phyloP scores from a whole-genome alignment of 2,113 vertebrate genomes.

The Hylia prasina region DNA sequence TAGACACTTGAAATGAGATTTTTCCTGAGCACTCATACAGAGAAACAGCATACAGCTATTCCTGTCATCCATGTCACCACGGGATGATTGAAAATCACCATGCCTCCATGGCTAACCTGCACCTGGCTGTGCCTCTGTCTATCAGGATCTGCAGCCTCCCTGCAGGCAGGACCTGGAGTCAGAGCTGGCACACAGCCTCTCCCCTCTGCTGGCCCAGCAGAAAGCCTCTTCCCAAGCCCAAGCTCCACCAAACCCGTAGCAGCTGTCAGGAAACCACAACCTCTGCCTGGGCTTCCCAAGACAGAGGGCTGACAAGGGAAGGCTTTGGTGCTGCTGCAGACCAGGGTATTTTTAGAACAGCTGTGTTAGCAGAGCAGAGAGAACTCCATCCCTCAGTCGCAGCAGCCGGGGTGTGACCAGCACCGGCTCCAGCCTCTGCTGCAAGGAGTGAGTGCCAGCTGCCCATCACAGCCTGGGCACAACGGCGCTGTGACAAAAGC shows the following conservation, averaged over 20 bases:
- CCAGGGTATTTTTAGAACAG: not conserved
- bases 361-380: not conserved
- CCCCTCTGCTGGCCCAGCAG: not conserved
- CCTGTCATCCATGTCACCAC: not conserved
- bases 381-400: rapidly evolving
- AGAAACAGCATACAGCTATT: not conserved
- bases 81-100: not conserved
- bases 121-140: not conserved
- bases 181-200: not conserved
- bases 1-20: not conserved
- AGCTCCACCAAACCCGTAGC: not conserved
- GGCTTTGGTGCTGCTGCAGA: not conserved
- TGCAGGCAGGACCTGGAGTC: not conserved
- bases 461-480: not conserved
- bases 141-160: not conserved
- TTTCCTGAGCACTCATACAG: not conserved
- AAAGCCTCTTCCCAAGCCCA: not conserved
- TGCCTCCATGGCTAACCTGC: rapidly evolving
- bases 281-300: rapidly evolving
- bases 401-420: not conserved
- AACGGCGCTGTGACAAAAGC: not conserved
- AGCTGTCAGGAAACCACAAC: rapidly evolving
- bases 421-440: not conserved
- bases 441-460: not conserved
- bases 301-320: too few relatives aligned